Base-by-base conservation (phyloP, 2,797 vertebrate species). In the Pangasius sanitwongsei region DNA sequence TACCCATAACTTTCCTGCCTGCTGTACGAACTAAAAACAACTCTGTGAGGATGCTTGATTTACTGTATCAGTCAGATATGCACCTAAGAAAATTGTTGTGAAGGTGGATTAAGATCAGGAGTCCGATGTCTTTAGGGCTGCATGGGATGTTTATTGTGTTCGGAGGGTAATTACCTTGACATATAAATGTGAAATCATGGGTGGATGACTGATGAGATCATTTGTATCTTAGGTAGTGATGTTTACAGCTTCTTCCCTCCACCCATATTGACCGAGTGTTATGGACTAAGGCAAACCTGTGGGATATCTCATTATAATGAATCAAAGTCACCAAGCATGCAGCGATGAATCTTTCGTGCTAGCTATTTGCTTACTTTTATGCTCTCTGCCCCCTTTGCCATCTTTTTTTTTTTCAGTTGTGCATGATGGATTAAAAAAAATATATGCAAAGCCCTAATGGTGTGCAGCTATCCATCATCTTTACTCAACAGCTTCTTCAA, bases 261-360 rank as follows among this genome's bases (percentile, higher is more conserved):
- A 77, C n/a, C 67, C 37, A 25, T n/a, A 91, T 89, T 86, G 48
- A 86, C 77, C 44, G 83, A 92, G 91, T 87, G 91, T 89, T 91
- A 91, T 23, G 41, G 85, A 91, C 90, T 91, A 90, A 94, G 92
- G 92, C 93, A 93, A 93, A 91, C 90, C 59, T 70, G n/a, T 61
- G 67, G 63, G 20, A 65, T 88, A 75, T 83, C 50, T 83, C 82
- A 87, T 59, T 74, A 85, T 50, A 81, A 84, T 88, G 65, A 63
- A 44, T 87, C 34, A 50, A 34, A 77, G 12, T 80, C 61, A 80
- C 55, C 44, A 69, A 72, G 50, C 34, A 23, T 77, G 55, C 34
- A 78, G 25, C 48, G 55, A 59, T 69, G 55, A 61, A 63, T 86
- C 55, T 59, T 83, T 83, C 8, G 6, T 44, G 28, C 20, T 69